Evolutionary conservation across 2,888 invertebrate genomes (phyloP).

Genomic region (Dryocosmus kuriphilus): DNA sequence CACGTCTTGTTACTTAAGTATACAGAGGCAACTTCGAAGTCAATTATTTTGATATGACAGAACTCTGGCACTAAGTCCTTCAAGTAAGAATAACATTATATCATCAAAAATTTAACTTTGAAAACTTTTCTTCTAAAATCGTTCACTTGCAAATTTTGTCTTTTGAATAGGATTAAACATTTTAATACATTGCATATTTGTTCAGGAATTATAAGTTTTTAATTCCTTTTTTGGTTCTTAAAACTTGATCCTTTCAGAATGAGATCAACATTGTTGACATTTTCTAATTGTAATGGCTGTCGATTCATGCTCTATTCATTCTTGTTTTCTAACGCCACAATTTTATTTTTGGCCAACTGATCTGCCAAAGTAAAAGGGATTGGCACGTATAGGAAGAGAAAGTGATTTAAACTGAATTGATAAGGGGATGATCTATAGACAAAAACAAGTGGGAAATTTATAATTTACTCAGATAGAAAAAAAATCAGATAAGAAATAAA

Average conservation of each 20-base stretch:
- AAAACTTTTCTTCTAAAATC: background rate
- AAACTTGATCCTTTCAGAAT: background rate
- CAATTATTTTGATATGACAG: slow-evolving; percentile 29
- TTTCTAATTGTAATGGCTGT: background rate
- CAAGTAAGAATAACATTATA: slow-evolving; percentile 6
- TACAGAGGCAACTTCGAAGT: background rate
- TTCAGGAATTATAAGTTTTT: background rate
- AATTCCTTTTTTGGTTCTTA: background rate
- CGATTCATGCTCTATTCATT: background rate
- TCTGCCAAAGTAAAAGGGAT: background rate
- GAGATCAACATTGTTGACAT: background rate
- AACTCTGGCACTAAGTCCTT: slow-evolving; percentile 12
- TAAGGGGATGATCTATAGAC: background rate
- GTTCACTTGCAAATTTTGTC: background rate
- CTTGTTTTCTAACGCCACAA: background rate
- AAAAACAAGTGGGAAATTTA: background rate
- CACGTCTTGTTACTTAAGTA: slow-evolving; percentile 15
- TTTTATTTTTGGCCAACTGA: slow-evolving; percentile 1
- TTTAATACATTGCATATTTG: background rate
- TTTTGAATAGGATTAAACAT: background rate
- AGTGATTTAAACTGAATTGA: background rate
- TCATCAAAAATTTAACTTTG: background rate
- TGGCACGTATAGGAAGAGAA: background rate
- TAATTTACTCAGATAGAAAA: too few species aligned
- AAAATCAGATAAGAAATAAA: too few species aligned